Conservation (phyloP, 1,140 invertebrate species). For the Lepidurus arcticus region DNA sequence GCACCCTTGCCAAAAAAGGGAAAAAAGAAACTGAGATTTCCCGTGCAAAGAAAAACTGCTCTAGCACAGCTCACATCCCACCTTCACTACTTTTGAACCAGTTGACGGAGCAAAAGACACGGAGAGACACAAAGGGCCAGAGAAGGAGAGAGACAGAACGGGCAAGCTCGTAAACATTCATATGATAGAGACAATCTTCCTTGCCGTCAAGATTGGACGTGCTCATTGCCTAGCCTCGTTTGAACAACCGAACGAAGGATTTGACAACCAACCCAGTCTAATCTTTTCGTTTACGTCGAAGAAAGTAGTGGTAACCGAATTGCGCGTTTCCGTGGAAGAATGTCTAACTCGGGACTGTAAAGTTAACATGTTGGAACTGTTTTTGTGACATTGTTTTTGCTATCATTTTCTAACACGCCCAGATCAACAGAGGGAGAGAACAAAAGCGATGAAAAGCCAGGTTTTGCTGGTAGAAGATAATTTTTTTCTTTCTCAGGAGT, state of each 20-base stretch:
- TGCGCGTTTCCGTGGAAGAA: neutral
- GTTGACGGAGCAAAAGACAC: no score
- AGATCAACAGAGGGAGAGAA: neutral
- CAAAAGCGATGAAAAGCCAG: neutral
- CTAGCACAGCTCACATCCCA: no score
- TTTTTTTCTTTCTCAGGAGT: neutral
- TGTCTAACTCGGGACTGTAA: neutral
- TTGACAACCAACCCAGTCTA: neutral
- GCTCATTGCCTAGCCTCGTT: conserved; percentile 18
- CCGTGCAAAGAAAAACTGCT: no score
- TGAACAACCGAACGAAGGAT: neutral
- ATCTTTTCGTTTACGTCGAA: neutral
- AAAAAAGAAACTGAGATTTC: no score
- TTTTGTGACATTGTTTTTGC: neutral
- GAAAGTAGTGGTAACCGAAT: neutral
- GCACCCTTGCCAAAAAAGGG: no score
- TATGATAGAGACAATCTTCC: conserved; percentile 19
- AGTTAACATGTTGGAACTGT: neutral
- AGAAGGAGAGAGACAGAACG: neutral
- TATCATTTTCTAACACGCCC: neutral
- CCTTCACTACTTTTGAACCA: no score
- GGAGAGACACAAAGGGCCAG: no score
- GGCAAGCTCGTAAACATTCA: conserved; percentile 1
- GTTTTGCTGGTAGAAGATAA: neutral
- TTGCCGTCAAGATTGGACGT: conserved; percentile 13